Percentiles rank a stretch among this genome's conserved stretches.
Evolutionary conservation across 2,113 vertebrate species (phyloP).

Genomic region (Corythornis madagascariensis): DNA sequence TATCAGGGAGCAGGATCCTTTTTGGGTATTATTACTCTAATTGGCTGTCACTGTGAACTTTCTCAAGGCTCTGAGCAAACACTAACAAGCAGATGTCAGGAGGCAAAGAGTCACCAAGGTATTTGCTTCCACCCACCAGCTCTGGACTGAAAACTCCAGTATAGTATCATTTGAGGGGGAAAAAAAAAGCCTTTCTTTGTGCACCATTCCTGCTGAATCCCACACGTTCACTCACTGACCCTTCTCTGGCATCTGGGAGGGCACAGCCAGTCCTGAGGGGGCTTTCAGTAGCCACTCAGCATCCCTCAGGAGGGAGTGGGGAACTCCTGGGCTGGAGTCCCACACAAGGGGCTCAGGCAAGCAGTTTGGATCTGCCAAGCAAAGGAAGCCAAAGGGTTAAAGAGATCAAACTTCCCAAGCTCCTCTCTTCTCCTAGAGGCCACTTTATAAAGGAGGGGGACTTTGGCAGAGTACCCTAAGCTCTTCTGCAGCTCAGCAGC

Average conservation of each 20-base stretch:
- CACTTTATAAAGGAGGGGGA: background rate
- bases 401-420: background rate
- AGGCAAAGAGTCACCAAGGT: background rate
- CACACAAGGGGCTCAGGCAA: no score
- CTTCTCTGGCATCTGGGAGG: background rate
- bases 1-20: background rate
- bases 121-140: background rate
- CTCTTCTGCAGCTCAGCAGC: background rate
- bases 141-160: background rate
- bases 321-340: background rate
- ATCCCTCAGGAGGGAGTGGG: background rate
- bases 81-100: background rate
- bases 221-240: background rate
- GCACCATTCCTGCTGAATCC: background rate
- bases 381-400: background rate
- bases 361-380: background rate
- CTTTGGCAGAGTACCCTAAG: background rate
- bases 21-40: background rate
- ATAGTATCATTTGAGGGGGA: background rate
- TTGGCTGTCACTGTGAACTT: background rate
- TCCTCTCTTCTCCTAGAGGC: background rate
- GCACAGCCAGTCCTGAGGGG: background rate
- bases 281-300: background rate
- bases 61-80: background rate
- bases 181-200: background rate